Base-by-base conservation (phyloP, 2,888 invertebrate genomes). In the Drosophila longiperda region DNA sequence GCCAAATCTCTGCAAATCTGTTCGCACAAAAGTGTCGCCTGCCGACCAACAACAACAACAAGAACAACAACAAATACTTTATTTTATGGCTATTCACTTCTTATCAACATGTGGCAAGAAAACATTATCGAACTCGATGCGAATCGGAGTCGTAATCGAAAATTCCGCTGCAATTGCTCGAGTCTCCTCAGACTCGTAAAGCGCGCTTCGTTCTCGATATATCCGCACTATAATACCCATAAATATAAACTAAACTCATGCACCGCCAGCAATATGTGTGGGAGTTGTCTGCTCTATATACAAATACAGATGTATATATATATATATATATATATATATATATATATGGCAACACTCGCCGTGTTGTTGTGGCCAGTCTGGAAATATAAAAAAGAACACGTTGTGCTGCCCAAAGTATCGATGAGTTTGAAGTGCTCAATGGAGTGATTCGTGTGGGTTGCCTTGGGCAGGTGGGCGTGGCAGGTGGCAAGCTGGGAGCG, bases 141-240 rank as follows among this genome's bases (percentile, higher is more conserved):
- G 54, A 49, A 32, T 32, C 52, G 38, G 15, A 29, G 50, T 32
- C 68, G 60, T 64, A 80, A 67, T 64, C 73, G 55, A 61, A 68
- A 49, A 63, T 54, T 17, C 26, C 54, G 54, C 23, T 26, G 54
- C 23, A 54, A 12, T n/a, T 54, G 54, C 17, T 26, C 26, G 49
- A 49, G 26, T 49, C 49, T 17, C 17, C 17, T 29, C 9, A 26
- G 49, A 17, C 53, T 59, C 61, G 65, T 61, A 82, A 70, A 78
- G 80, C 90, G 87, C 90, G 73, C 87, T 81, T 57, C 71, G 71
- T 67, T 15, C 45, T 45, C 67, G 67, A 90, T 90, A 89, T 92
- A 92, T 92, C 92, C 93, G 91, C 89, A 91, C 92, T 92, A 92
- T 92, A 93, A 92, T 92, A 90, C 91, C 88, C 92, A 93, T 93